These are phyloP conservation scores for Perca schrenkii DNA, from an alignment of 2,113 vertebrate species.

Conservation along the genomic window DNA sequence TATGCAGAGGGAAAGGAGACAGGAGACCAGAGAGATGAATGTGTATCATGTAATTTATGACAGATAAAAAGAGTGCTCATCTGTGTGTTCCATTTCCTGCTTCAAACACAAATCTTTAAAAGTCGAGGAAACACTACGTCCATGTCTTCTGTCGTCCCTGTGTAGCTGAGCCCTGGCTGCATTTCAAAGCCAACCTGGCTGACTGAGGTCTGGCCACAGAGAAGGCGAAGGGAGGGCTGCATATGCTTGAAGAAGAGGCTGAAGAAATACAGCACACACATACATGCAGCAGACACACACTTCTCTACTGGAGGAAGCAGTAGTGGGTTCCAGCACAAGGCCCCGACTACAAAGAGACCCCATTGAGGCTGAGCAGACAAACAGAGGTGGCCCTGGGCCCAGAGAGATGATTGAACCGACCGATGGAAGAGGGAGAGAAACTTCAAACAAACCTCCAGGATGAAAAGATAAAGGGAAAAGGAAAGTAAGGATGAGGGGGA, in stretches of 20 bases:
- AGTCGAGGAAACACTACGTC: constrained; percentile 6
- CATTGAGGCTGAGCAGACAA: constrained; percentile 51
- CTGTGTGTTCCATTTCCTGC: not conserved
- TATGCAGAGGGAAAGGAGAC: not conserved
- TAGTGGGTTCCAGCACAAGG: constrained; percentile 27
- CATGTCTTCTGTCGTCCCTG: constrained; percentile 12
- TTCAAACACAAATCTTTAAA: constrained; percentile 42
- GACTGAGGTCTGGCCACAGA: constrained; percentile 29
- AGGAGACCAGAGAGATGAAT: not conserved
- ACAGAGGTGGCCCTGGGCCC: constrained; percentile 55
- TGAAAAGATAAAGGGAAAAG: constrained; percentile 54
- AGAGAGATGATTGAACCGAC: constrained; percentile 34
- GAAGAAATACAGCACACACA: constrained; percentile 36
- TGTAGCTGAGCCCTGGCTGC: constrained; percentile 33
- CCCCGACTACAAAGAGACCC: constrained; percentile 55
- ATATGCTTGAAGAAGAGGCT: constrained; percentile 36
- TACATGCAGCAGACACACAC: not conserved
- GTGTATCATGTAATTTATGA: constrained; percentile 18
- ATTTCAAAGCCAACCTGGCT: constrained; percentile 52
- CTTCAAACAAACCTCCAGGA: constrained; percentile 63
- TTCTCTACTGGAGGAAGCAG: constrained; percentile 28
- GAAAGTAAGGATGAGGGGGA: constrained; percentile 29
- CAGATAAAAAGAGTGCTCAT: constrained; percentile 1
- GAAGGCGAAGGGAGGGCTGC: constrained; percentile 7
- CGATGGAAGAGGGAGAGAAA: constrained; percentile 23